These are phyloP conservation scores for Lepidonotus clava DNA, from an alignment of 2,888 invertebrate genomes.

Conservation along the genomic window DNA sequence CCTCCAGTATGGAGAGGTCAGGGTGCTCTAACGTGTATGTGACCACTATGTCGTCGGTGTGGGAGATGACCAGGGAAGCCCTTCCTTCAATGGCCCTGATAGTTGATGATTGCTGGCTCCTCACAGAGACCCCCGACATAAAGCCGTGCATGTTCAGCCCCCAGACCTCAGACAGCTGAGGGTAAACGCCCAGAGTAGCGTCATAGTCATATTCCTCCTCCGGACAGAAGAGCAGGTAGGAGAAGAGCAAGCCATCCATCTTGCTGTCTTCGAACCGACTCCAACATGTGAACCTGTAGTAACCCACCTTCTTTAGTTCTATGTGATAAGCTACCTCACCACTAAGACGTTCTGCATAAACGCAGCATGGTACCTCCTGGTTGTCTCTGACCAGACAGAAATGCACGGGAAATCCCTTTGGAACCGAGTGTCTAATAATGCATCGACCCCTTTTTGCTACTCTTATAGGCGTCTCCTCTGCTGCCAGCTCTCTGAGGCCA, in stretches of 20 bases:
- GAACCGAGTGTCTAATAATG: background rate
- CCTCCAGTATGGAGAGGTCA: background rate
- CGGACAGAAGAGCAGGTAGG: background rate
- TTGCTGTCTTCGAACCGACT: background rate
- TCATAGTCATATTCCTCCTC: background rate
- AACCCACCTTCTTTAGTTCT: background rate
- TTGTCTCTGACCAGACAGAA: background rate
- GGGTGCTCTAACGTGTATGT: constrained; percentile 21
- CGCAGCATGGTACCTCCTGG: background rate
- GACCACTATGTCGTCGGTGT: background rate
- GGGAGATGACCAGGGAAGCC: background rate
- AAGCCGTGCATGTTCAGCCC: constrained; percentile 15
- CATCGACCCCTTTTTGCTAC: background rate
- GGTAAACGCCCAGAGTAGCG: background rate
- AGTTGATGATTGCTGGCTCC: background rate
- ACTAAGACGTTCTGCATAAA: background rate
- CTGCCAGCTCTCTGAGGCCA: background rate
- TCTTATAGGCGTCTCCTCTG: background rate
- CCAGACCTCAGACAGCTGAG: constrained; percentile 28
- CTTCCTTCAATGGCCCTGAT: background rate
- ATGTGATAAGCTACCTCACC: constrained; percentile 28
- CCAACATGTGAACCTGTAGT: constrained; percentile 39
- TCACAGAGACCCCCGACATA: background rate
- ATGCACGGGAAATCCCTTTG: background rate
- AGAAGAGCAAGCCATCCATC: constrained; percentile 7